These are phyloP conservation scores for Geotrypetes seraphini DNA, from an alignment of 2,797 vertebrate genomes.

Conservation along the genomic window DNA sequence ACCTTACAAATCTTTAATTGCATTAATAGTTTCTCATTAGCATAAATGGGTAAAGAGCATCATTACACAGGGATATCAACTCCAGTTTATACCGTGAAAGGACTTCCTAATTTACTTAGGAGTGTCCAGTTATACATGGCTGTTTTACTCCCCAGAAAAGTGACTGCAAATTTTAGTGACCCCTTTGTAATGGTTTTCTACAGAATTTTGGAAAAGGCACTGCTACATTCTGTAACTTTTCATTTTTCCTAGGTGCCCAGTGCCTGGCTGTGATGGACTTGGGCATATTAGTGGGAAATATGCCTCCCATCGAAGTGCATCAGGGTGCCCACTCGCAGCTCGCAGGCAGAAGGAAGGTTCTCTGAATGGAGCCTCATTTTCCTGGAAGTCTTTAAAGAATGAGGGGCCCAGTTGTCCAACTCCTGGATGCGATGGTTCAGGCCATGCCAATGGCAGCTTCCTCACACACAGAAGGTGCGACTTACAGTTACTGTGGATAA, in stretches of 20 bases:
- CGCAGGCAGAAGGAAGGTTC: slow-evolving; percentile 91
- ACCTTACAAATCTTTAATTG: too few species aligned
- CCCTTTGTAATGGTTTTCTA: slow-evolving; percentile 9
- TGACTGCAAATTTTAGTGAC: too few species aligned
- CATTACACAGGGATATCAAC: too few species aligned
- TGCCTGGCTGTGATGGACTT: slow-evolving; percentile 90
- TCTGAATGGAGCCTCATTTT: slow-evolving; percentile 81
- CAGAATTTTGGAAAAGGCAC: too few species aligned
- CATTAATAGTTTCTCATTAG: too few species aligned
- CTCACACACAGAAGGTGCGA: slow-evolving; percentile 93
- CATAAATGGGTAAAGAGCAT: too few species aligned
- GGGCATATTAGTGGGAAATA: slow-evolving; percentile 97
- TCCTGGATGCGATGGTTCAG: slow-evolving; percentile 86
- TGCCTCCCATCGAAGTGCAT: slow-evolving; percentile 90
- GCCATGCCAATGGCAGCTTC: slow-evolving; percentile 94
- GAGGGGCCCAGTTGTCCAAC: slow-evolving; percentile 92
- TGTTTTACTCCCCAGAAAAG: too few species aligned
- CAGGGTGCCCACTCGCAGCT: slow-evolving; percentile 85
- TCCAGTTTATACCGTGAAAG: too few species aligned
- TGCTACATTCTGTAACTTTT: too few species aligned
- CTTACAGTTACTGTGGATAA: too few species aligned
- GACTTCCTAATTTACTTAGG: too few species aligned
- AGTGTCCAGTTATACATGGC: too few species aligned
- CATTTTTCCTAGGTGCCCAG: slow-evolving; percentile 71
- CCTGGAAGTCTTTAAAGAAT: slow-evolving; percentile 91